These are phyloP conservation scores for Brachionus paranguensis DNA, from an alignment of 1,140 invertebrate species.

Conservation along the genomic window DNA sequence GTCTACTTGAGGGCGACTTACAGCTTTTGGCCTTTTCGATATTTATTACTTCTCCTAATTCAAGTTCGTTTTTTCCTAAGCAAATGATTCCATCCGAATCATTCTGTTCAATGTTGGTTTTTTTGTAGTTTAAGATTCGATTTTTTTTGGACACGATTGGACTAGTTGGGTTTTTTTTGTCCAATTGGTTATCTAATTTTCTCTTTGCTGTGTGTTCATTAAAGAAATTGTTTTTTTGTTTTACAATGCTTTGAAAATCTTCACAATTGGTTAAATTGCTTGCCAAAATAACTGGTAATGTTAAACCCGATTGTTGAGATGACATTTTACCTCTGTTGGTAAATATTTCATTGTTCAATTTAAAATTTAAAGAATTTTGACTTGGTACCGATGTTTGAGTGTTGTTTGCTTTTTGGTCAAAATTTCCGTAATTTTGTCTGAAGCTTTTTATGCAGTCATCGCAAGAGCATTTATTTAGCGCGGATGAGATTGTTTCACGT, in stretches of 20 bases:
- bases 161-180: not conserved
- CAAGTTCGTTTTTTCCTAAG: not conserved
- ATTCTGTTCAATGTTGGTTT: not conserved
- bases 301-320: not conserved
- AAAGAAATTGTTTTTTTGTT: not conserved
- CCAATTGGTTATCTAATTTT: not conserved
- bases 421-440: not conserved
- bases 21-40: not conserved
- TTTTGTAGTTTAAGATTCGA: not conserved
- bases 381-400: not conserved
- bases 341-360: not conserved
- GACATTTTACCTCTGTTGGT: not conserved
- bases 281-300: not conserved
- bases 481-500: not conserved
- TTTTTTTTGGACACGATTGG: not conserved
- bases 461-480: not conserved
- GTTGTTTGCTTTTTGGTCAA: not conserved
- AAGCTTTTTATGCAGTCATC: not conserved
- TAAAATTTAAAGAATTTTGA: no score
- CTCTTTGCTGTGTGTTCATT: not conserved
- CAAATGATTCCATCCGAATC: not conserved
- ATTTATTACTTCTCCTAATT: slow-evolving; percentile 18
- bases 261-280: not conserved
- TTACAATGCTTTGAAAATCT: not conserved
- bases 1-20: not conserved